Evolutionary conservation across 2,797 vertebrate species (phyloP).

Genomic region (Epinephelus awoara): DNA sequence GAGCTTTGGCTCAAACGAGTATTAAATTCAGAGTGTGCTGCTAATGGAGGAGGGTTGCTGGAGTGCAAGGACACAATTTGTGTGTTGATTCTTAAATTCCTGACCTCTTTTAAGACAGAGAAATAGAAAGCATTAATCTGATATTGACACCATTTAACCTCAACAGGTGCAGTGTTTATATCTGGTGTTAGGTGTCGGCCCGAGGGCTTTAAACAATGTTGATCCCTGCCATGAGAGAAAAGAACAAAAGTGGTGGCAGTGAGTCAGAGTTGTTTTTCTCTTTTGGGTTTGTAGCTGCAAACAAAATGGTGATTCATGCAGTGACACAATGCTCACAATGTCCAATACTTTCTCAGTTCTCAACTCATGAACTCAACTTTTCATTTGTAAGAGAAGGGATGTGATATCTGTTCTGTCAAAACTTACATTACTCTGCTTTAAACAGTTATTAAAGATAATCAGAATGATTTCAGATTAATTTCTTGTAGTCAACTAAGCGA

Average conservation of each 20-base stretch:
- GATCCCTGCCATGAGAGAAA: background rate
- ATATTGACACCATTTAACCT: background rate
- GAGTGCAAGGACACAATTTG: background rate
- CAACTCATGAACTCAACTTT: background rate
- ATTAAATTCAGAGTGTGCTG: background rate
- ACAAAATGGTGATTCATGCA: conserved; percentile 11
- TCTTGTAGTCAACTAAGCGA: too few species aligned
- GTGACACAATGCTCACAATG: background rate
- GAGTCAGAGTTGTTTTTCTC: conserved; percentile 12
- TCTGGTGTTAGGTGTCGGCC: background rate
- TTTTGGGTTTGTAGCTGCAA: background rate
- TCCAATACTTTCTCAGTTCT: background rate
- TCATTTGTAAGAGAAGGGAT: too few species aligned
- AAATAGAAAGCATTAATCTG: background rate
- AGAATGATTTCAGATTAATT: too few species aligned
- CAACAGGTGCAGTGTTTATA: conserved; percentile 1
- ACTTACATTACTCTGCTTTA: too few species aligned
- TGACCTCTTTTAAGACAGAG: background rate
- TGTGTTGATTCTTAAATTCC: background rate
- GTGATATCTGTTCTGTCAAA: background rate
- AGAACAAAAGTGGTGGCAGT: background rate
- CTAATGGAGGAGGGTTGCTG: background rate
- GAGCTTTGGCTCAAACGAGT: background rate
- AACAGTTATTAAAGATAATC: too few species aligned
- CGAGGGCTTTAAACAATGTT: background rate